Evolutionary conservation across 2,888 invertebrate species (phyloP).

Genomic region (Polyommatus iphigenia): DNA sequence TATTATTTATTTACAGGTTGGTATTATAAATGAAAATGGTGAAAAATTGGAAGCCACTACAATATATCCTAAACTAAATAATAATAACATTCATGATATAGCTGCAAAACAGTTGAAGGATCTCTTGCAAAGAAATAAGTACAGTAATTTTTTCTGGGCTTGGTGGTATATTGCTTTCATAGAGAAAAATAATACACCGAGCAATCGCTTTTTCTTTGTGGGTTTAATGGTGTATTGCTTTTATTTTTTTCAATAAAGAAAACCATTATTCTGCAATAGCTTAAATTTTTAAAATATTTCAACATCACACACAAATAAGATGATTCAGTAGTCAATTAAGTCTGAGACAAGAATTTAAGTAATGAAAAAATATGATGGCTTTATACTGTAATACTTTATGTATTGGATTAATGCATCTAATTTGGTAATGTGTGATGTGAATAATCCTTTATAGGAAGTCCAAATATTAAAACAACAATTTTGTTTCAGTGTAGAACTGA

Average conservation of each 20-base stretch:
- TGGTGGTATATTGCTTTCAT: background rate
- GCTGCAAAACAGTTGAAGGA: slow-evolving; percentile 71
- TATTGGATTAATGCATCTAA: too few species aligned
- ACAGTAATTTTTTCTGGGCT: slow-evolving; percentile 37
- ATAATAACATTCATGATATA: slow-evolving; percentile 59
- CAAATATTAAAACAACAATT: background rate
- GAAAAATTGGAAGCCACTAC: slow-evolving; percentile 84
- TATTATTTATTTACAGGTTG: slow-evolving; percentile 63
- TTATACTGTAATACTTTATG: too few species aligned
- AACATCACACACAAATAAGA: background rate
- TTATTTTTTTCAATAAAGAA: slow-evolving; percentile 46
- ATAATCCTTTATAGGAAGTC: background rate
- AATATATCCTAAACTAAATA: slow-evolving; percentile 82
- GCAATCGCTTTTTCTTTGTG: too few species aligned
- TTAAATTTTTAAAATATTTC: background rate
- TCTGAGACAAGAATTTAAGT: too few species aligned
- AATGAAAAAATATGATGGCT: too few species aligned
- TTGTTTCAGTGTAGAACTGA: slow-evolving; percentile 83
- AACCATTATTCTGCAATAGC: background rate
- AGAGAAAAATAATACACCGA: too few species aligned
- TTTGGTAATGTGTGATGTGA: background rate
- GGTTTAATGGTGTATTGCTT: background rate
- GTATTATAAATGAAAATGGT: slow-evolving; percentile 87
- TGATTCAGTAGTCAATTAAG: too few species aligned
- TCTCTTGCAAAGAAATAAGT: slow-evolving; percentile 81